phyloP scores from a whole-genome alignment of 2,888 invertebrate species.

The Dromius quadrimaculatus region DNA sequence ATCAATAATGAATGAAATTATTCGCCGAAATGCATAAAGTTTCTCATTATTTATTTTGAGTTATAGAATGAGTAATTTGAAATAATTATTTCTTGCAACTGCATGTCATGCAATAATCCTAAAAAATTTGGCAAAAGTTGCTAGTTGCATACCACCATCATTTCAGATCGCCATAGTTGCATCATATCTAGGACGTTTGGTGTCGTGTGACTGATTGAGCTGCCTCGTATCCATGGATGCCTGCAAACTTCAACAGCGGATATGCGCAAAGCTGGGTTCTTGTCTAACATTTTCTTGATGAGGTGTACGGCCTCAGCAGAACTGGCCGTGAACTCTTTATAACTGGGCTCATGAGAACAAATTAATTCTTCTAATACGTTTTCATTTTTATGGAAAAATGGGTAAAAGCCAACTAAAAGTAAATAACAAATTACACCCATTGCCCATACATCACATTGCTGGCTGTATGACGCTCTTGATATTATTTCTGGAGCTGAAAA shows the following conservation, averaged over 20 bases:
- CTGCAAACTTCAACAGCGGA: constrained; percentile 68
- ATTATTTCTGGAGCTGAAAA: constrained; percentile 71
- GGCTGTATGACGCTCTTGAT: constrained; percentile 69
- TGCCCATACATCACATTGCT: constrained; percentile 73
- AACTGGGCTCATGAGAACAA: constrained; percentile 60
- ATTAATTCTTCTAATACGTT: constrained; percentile 61
- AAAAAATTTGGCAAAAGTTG: too few relatives aligned
- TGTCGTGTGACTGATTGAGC: constrained; percentile 55
- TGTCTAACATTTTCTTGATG: constrained; percentile 66
- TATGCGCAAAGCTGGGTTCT: constrained; percentile 69
- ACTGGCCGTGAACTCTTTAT: constrained; percentile 54
- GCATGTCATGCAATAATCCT: too few relatives aligned
- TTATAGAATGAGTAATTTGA: neutral
- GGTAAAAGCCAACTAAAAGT: constrained; percentile 64
- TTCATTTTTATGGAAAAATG: constrained; percentile 62
- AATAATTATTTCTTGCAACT: neutral
- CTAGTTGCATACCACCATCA: constrained; percentile 59
- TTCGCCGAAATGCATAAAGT: too few relatives aligned
- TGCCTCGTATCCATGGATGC: constrained; percentile 66
- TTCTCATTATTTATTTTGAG: neutral
- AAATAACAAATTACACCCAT: constrained; percentile 71
- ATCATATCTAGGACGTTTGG: constrained; percentile 67
- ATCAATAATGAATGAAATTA: constrained; percentile 14
- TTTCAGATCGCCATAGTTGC: constrained; percentile 64
- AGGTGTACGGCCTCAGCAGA: constrained; percentile 65